Conservation (phyloP, 2,888 invertebrate species). For the Hemaris fuciformis region DNA sequence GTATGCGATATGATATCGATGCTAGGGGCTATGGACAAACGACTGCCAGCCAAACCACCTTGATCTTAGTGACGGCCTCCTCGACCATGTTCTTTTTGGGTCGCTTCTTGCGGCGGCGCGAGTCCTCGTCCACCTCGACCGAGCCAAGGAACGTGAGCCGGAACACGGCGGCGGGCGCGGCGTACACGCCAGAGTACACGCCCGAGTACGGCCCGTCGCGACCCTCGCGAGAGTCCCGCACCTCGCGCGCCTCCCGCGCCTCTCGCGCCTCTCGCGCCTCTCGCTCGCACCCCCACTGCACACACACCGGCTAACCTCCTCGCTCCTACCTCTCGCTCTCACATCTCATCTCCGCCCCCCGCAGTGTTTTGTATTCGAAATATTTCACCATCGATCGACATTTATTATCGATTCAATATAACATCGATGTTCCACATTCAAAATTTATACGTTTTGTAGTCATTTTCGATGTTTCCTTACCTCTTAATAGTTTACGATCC, state of each 20-base stretch:
- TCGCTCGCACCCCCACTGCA: slow-evolving; percentile 66
- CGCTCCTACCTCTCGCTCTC: slow-evolving; percentile 23
- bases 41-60: slow-evolving; percentile 83
- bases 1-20: not conserved
- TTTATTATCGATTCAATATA: not conserved
- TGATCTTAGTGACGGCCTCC: slow-evolving; percentile 92
- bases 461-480: not conserved
- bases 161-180: slow-evolving; percentile 88
- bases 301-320: slow-evolving; percentile 41
- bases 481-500: not conserved
- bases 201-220: slow-evolving; percentile 75
- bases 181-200: slow-evolving; percentile 77
- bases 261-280: not conserved
- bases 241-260: slow-evolving; percentile 48
- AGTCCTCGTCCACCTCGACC: slow-evolving; percentile 92
- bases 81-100: slow-evolving; percentile 95
- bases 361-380: slow-evolving; percentile 2
- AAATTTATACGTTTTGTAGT: not conserved
- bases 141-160: slow-evolving; percentile 92
- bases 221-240: slow-evolving; percentile 33
- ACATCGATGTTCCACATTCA: not conserved
- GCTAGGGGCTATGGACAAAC: not conserved
- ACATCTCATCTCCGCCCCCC: not conserved
- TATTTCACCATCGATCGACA: not conserved
- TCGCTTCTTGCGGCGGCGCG: slow-evolving; percentile 86